phyloP scores from a whole-genome alignment of 2,888 invertebrate genomes.

The Tholera decimalis region DNA sequence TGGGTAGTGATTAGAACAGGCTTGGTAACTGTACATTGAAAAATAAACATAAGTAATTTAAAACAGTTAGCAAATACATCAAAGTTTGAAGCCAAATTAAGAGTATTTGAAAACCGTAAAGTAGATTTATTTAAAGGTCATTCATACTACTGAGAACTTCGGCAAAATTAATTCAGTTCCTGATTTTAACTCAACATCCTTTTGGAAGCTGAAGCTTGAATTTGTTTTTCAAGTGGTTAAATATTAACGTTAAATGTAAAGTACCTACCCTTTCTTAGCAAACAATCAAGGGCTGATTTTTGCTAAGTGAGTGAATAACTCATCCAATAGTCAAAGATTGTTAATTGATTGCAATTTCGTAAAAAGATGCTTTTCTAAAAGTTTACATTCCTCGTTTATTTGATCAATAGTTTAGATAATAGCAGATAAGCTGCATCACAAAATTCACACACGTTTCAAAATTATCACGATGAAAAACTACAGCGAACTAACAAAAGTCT shows the following conservation, averaged over 20 bases:
- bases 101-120: conserved; percentile 34
- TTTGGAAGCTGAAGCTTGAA: conserved; percentile 36
- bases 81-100: conserved; percentile 31
- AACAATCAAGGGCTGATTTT: too few species aligned
- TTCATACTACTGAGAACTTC: conserved; percentile 37
- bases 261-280: neutral
- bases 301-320: too few species aligned
- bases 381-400: too few species aligned
- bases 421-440: too few species aligned
- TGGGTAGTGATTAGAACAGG: conserved; percentile 6
- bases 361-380: too few species aligned
- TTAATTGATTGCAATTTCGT: too few species aligned
- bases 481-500: neutral
- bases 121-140: conserved; percentile 45
- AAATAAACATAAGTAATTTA: conserved; percentile 1
- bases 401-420: too few species aligned
- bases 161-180: conserved; percentile 43
- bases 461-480: neutral
- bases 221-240: conserved; percentile 22
- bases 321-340: too few species aligned
- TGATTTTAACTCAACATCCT: conserved; percentile 40
- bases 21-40: neutral
- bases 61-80: conserved; percentile 7
- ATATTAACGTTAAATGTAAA: conserved; percentile 7
- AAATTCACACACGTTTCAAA: too few species aligned